These are phyloP conservation scores for Alligator mississippiensis DNA, from an alignment of 2,113 vertebrate genomes.

Conservation along the genomic window DNA sequence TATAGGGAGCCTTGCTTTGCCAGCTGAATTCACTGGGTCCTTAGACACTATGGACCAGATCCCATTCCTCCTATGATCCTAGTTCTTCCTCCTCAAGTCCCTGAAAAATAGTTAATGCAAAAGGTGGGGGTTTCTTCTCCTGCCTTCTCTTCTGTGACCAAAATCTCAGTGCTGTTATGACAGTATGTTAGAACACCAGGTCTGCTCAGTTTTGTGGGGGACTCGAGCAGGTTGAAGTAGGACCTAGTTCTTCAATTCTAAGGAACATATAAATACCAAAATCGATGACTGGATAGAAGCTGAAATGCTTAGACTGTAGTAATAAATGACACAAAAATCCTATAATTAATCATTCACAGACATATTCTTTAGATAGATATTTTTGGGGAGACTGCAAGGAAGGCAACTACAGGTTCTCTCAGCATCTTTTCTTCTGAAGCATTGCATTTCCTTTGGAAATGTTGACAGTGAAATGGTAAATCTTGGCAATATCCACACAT, in stretches of 20 bases:
- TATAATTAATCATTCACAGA: constrained; percentile 45
- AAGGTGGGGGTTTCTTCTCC: no score
- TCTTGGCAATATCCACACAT: background rate
- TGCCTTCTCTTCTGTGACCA: no score
- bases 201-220: no score
- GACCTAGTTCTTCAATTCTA: no score
- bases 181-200: no score
- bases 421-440: no score
- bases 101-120: no score
- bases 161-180: no score
- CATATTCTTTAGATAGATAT: background rate
- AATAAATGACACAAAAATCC: background rate
- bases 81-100: no score
- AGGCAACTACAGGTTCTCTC: constrained; percentile 52
- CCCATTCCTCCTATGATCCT: no score
- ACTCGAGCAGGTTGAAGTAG: no score
- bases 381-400: background rate
- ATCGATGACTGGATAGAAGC: rapidly evolving
- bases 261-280: background rate
- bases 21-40: rapidly evolving
- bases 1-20: background rate
- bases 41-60: background rate
- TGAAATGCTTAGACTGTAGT: background rate
- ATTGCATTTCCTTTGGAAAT: background rate
- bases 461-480: background rate